phyloP scores from a whole-genome alignment of 2,888 invertebrate species.

The Dyspetes luteomarginatus region DNA sequence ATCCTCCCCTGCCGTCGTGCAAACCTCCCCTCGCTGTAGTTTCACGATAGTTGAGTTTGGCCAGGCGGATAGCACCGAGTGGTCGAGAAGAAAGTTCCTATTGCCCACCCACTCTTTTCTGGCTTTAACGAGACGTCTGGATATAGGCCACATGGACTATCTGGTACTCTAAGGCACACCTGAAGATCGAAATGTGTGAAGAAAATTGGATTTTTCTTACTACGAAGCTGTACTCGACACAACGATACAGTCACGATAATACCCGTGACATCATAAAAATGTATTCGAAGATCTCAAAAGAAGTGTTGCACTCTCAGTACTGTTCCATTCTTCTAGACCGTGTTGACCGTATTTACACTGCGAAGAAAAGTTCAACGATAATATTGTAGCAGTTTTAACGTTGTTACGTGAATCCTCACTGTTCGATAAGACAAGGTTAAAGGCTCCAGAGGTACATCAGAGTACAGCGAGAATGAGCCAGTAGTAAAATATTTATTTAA shows the following conservation, averaged over 20 bases:
- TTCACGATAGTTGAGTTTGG: constrained; percentile 46
- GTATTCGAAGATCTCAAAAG: not conserved
- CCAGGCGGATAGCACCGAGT: constrained; percentile 24
- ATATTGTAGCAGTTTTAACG: too few species aligned
- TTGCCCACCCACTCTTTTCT: not conserved
- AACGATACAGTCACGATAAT: not conserved
- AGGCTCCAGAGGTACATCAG: too few species aligned
- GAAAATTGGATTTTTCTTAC: constrained; percentile 42
- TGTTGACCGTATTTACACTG: too few species aligned
- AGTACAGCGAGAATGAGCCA: too few species aligned
- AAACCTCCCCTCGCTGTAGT: constrained; percentile 1
- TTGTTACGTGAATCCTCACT: too few species aligned
- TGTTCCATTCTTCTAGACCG: too few species aligned
- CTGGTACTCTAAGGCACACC: constrained; percentile 10
- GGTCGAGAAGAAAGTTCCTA: constrained; percentile 27
- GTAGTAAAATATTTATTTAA: too few species aligned
- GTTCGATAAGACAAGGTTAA: too few species aligned
- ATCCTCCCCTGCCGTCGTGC: not conserved
- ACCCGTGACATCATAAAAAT: constrained; percentile 2
- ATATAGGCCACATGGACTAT: not conserved
- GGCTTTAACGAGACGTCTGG: constrained; percentile 13
- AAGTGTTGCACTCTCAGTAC: too few species aligned
- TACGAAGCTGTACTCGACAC: not conserved
- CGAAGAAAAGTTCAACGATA: too few species aligned
- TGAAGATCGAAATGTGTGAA: constrained; percentile 14